phyloP scores from a whole-genome alignment of 1,140 invertebrate species.

The Papilio dardanus region DNA sequence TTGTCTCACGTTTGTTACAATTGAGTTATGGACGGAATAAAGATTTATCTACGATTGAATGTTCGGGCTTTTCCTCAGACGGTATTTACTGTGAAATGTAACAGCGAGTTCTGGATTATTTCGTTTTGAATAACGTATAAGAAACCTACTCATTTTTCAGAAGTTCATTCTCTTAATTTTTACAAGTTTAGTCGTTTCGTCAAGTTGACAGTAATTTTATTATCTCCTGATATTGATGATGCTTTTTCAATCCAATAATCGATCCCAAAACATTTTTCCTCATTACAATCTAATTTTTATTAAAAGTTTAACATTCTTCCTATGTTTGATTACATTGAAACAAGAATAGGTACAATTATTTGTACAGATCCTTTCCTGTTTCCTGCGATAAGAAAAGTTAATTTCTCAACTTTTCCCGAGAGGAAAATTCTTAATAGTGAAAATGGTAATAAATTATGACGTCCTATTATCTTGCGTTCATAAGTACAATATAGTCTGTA shows the following conservation, averaged over 20 bases:
- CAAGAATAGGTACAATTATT: neutral
- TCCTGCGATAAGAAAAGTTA: neutral
- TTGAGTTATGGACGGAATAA: neutral
- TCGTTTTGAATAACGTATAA: neutral
- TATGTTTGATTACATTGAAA: neutral
- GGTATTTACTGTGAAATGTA: neutral
- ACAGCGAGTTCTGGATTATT: neutral
- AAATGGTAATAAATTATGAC: slow-evolving; percentile 3
- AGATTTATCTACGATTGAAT: neutral
- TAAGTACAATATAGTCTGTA: neutral
- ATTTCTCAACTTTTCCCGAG: neutral
- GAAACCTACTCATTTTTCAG: no score
- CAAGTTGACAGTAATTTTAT: no score
- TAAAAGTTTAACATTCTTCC: neutral
- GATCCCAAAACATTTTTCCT: no score
- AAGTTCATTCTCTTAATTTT: no score
- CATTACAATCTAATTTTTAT: neutral
- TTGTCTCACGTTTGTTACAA: slow-evolving; percentile 20
- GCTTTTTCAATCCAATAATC: no score
- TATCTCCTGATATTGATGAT: neutral
- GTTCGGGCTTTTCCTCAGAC: neutral
- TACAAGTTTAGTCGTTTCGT: no score
- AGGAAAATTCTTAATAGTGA: slow-evolving; percentile 1
- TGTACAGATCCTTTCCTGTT: neutral
- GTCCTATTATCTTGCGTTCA: neutral